A percentile compares a stretch with the other conserved stretches of the same genome.
Evolutionary conservation across 2,113 vertebrate species (phyloP).

Genomic region (Mobula birostris): DNA sequence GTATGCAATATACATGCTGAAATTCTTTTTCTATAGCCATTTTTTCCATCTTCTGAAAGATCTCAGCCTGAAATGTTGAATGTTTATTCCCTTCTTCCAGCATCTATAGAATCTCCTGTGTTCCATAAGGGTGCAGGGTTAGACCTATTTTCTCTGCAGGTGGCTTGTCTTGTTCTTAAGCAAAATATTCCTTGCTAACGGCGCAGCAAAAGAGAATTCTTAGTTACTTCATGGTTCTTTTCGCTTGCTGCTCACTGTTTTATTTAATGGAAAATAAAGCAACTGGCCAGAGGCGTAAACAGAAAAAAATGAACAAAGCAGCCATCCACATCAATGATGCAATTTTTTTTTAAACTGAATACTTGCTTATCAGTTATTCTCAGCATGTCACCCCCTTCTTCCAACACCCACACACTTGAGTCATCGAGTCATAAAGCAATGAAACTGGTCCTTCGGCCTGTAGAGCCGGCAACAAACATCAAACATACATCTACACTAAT

Average conservation of each 20-base stretch:
- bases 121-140: not conserved
- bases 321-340: not conserved
- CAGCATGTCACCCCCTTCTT: not conserved
- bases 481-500: too few species aligned
- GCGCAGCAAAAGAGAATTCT: not conserved
- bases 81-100: not conserved
- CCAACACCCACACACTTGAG: not conserved
- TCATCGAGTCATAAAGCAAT: not conserved
- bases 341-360: slow-evolving; percentile 25
- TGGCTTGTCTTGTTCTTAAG: not conserved
- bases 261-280: not conserved
- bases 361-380: not conserved
- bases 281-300: not conserved
- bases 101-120: too few species aligned
- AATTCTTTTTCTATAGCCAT: too few species aligned
- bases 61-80: too few species aligned
- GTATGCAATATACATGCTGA: too few species aligned
- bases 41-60: too few species aligned
- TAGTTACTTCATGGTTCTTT: not conserved
- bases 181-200: not conserved
- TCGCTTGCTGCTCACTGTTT: not conserved
- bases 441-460: too few species aligned
- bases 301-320: slow-evolving; percentile 20
- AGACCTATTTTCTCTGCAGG: not conserved
- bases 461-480: too few species aligned